Evolutionary conservation across 2,113 vertebrate genomes (phyloP), one percentile per base, ranked within the genome.

Genomic region (Cricetomys ansorgei): DNA sequence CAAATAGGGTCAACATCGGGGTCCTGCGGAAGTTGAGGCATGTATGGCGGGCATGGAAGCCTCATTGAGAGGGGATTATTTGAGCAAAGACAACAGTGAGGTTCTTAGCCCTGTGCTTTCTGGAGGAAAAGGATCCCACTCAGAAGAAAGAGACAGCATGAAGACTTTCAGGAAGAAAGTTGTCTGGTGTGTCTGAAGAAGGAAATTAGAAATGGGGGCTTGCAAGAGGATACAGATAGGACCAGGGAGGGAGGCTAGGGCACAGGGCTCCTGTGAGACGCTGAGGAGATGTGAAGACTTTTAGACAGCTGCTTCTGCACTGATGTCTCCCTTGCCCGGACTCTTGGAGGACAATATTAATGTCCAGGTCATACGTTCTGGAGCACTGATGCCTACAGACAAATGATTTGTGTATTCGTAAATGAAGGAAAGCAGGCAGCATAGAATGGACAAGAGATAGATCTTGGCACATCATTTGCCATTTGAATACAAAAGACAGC

Each of bases 1-100:
- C 27, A 15, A 86, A 50, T 1, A 65, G 23, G 91, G 25, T 37
- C 67, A 19, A 9, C 19, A 89, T 15, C 57, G 53, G 53, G 9
- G 5, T 19, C 5, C 13, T 1, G 1, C 2, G 0, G 37, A 62
- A 31, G 31, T 5, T 15, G 3, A 77, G 45, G 8, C 23, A 7
- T 1, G 15, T 10, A 21, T 11, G 11, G 29, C 27, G 0, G 2
- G 40, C 50, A 70, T 17, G 5, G 7, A 40, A 25, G 77, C 27
- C 10, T 91, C 19, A n/a, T 0, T 37, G 43, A 84, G 25, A 87
- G 8, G 10, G 65, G 57, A 31, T 13, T 40, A n/a, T 40, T 57
- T 91, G 87, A 75, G 69, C 62, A 77, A 69, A 94, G 48, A 65
- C 1, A 84, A 55, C 62, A 27, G 9, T 40, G 73, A 96, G 43